Evolutionary conservation across 2,113 vertebrate genomes (phyloP), one percentile per base, ranked within the genome.

Genomic region (Rhinichthys klamathensis): DNA sequence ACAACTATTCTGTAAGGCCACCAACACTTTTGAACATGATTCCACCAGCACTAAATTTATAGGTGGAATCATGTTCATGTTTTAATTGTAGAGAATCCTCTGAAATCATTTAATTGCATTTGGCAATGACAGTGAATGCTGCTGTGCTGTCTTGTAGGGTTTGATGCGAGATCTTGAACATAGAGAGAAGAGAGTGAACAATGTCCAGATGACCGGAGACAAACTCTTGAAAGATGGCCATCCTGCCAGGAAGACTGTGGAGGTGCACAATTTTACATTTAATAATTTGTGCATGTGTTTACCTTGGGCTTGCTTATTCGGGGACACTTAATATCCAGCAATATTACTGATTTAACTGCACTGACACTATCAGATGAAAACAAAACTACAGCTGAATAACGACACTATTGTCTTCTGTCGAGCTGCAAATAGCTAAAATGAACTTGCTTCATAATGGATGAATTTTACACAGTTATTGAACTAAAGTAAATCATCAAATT

Each of bases 81-180:
- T 41, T 70, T n/a, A 70, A 41, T 27, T 56, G 54, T 23, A 23
- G 54, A 56, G 18, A 56, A 8, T 8, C 21, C 54, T 56, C 54
- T 56, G 6, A 23, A 56, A 23, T 56, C 7, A 21, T 56, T 16
- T 23, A 2, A 23, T 56, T 23, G 25, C 8, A 80, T 18, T 44
- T 77, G 56, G 58, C 2, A 27, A 0, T 72, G 23, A 76, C 9
- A 9, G 44, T 74, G 23, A 30, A 30, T 67, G 72, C 5, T 83
- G 11, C 18, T 10, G 5, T 51, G 35, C 21, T 82, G 32, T 65
- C n/a, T 49, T 7, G 46, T 91, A 99, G 97, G 97, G 95, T 49
- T 86, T 99, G 93, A 97, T 99, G 97, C 94, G 96, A 30, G 97
- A 98, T 38, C 88, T 99, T 92, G 97, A 99, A 91, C 94, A 93